These are phyloP conservation scores for Leptura quadrifasciata DNA, from an alignment of 2,888 invertebrate genomes.

Conservation along the genomic window DNA sequence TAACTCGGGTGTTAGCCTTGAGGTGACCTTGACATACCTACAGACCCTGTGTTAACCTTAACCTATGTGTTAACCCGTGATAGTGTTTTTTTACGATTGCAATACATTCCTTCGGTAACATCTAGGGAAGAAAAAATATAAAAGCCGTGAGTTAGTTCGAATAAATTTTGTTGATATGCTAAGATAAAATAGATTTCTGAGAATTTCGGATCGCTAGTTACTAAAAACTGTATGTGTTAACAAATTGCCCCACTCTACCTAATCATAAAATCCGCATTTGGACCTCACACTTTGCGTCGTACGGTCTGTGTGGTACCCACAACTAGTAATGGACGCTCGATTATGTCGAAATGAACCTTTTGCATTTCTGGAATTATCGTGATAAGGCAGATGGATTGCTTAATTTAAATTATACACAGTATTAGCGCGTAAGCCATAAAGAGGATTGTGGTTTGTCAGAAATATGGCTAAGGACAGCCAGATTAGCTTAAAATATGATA, in stretches of 20 bases:
- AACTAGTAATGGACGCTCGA: constrained; percentile 3
- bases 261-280: constrained; percentile 27
- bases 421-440: constrained; percentile 5
- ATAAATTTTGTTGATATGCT: too few relatives aligned
- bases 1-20: too few relatives aligned
- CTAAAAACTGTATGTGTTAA: background rate
- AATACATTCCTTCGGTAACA: too few relatives aligned
- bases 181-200: too few relatives aligned
- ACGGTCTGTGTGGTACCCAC: constrained; percentile 33
- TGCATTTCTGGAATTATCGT: constrained; percentile 22
- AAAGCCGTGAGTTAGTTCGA: background rate
- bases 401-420: constrained; percentile 14
- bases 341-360: constrained; percentile 31
- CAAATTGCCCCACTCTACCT: constrained; percentile 24
- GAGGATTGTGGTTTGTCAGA: constrained; percentile 1
- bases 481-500: background rate
- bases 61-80: too few relatives aligned
- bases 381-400: constrained; percentile 28
- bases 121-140: too few relatives aligned
- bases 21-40: too few relatives aligned
- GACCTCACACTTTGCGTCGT: constrained; percentile 38
- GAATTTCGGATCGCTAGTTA: too few relatives aligned
- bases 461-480: background rate
- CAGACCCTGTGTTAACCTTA: too few relatives aligned
- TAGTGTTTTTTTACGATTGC: too few relatives aligned